Conservation (phyloP, 2,113 vertebrate species). For the Hydrochoerus hydrochaeris region DNA sequence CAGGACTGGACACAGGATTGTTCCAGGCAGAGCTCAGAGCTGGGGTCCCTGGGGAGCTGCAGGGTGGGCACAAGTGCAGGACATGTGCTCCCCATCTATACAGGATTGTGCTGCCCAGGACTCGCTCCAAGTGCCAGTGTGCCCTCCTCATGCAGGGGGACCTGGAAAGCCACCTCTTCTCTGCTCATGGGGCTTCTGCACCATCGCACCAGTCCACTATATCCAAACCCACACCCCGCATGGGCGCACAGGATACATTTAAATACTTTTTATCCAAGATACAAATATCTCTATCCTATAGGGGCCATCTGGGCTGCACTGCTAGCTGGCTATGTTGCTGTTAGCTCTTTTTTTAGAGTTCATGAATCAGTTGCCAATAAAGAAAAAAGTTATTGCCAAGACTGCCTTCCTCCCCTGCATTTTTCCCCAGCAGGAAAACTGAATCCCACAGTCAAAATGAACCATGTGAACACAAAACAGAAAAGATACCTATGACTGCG, state of each 20-base stretch:
- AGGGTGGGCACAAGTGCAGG: background rate
- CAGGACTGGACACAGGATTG: background rate
- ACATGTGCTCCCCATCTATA: background rate
- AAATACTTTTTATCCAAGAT: slow-evolving; percentile 69
- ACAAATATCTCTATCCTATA: slow-evolving; percentile 73
- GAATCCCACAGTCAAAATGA: slow-evolving; percentile 16
- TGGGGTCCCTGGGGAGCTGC: background rate
- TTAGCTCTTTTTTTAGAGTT: slow-evolving; percentile 80
- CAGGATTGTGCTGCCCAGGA: background rate
- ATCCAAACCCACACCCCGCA: slow-evolving; percentile 12
- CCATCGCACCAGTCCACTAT: background rate
- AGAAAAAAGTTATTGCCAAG: slow-evolving; percentile 56
- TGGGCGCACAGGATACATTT: slow-evolving; percentile 72
- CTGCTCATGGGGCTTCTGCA: background rate
- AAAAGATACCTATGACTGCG: background rate
- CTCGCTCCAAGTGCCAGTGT: fast-evolving
- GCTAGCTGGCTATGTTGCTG: slow-evolving; percentile 71
- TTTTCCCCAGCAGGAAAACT: slow-evolving; percentile 56
- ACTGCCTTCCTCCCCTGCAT: slow-evolving; percentile 62
- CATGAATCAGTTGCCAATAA: slow-evolving; percentile 79
- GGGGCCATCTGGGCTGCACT: slow-evolving; percentile 72
- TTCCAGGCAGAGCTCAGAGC: background rate
- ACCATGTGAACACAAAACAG: slow-evolving; percentile 43
- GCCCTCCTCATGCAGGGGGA: fast-evolving
- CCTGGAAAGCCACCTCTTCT: background rate